Base-by-base conservation (phyloP, 2,888 invertebrate species). In the Scaptodrosophila latifasciaeformis region DNA sequence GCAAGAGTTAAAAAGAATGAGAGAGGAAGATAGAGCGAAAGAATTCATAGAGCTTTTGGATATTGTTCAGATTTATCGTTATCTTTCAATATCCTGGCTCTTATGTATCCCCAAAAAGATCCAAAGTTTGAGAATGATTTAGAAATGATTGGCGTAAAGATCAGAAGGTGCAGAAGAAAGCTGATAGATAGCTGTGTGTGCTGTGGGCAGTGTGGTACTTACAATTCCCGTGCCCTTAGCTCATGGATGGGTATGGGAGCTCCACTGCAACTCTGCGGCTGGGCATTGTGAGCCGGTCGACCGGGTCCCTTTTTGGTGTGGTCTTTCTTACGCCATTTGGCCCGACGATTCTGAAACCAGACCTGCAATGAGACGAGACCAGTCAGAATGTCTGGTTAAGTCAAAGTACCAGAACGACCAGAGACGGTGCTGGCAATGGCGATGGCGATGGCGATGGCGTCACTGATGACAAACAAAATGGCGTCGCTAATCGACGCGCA, bases 261-360 rank as follows among this genome's bases (percentile, higher is more conserved):
- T 0, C 97, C 97, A 65, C 95, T 95, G 87, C 97, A 97, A 54
- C 96, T 96, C 86, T 96, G 96, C 0, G 97, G 97, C 85, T 97
- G 97, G 1, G 97, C 96, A 88, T 97, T 98, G 88, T 97, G 97
- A 1, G 97, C 96, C 13, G 97, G 97, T 84, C 97, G 91, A 0
- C 97, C 97, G 0, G 97, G 97, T 1, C 97, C 97, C 85, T 98
- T 98, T 87, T 96, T 96, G 48, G 97, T 97, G 88, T 98, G 96
- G 86, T 99, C 98, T 88, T 96, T 96, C 88, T 99, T 99, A 52
- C 98, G 91, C 97, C 98, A 99, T 86, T 99, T 99, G 24, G 98
- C 98, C 39, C 98, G 90, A 1, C 99, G 90, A 87, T 99, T 99
- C 88, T 99, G 98, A 87, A 98, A 99, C 98, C 98, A 98, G 30